A percentile compares a stretch with the other conserved stretches of the same genome.
Conservation (phyloP, 53 echinoderm and acorn worm genomes). For the Arbacia lixula region DNA sequence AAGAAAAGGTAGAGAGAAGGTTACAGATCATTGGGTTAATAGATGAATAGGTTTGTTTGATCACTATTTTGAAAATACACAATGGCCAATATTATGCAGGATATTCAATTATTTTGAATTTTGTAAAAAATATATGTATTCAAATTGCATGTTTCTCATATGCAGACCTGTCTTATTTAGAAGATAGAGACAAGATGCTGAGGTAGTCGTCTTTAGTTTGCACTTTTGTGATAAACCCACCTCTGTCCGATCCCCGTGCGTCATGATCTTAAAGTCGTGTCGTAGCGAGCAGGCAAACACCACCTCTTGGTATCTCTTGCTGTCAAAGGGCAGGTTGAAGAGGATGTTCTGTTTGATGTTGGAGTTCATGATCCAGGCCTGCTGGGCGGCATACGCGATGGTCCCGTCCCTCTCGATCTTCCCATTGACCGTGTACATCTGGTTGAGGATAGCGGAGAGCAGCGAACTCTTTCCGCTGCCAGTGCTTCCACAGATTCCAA, state of each 20-base stretch:
- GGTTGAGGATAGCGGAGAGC: conserved; percentile 73
- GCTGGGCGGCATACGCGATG: conserved; percentile 81
- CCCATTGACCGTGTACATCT: conserved; percentile 70
- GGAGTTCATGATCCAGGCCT: conserved; percentile 86
- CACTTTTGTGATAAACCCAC: no score
- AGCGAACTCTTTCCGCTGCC: conserved; percentile 91
- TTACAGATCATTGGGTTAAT: no score
- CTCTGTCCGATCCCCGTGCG: conserved; percentile 82
- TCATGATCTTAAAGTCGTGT: conserved; percentile 79
- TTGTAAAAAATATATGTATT: no score
- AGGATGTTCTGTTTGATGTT: conserved; percentile 78
- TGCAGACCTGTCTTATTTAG: no score
- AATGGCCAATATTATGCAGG: no score
- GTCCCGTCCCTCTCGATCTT: conserved; percentile 62
- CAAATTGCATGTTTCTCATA: no score
- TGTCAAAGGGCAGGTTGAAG: conserved; percentile 69
- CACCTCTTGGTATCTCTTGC: conserved; percentile 65
- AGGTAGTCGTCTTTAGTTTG: no score
- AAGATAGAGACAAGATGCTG: no score
- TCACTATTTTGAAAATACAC: no score
- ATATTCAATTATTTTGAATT: no score
- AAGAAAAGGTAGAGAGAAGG: no score
- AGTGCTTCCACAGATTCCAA: conserved; percentile 83
- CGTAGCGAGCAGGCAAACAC: conserved; percentile 70
- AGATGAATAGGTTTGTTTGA: no score